Evolutionary conservation across 2,888 invertebrate genomes (phyloP), one percentile per base, ranked within the genome.

Genomic region (Trichacis sp.): DNA sequence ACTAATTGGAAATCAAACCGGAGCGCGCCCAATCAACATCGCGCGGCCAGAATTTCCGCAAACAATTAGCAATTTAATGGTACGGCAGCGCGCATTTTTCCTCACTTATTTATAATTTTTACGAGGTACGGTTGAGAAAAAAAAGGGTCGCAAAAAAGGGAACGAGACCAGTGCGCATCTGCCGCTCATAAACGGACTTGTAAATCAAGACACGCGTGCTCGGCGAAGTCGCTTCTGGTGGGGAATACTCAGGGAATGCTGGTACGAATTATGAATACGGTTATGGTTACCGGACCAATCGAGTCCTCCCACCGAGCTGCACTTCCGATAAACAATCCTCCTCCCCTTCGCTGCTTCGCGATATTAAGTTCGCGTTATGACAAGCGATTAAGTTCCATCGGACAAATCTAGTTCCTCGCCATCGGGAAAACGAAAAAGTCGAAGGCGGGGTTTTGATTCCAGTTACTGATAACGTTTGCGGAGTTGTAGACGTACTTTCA

Each of bases 151-250:
- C 54, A 55, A 58, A 62, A 18, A 55, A 58, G 12, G 9, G 40
- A 56, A 60, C 57, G 66, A 58, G 52, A 45, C 51, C 51, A 64
- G 33, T 12, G 73, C 74, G 74, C 78, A 77, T 77, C 76, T 76
- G 78, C 78, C 75, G 75, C 71, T 76, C 72, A 71, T 77, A 76
- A 79, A 74, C 71, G 76, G 72, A 77, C 76, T 77, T 80, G 79
- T 80, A 80, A 81, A 80, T 81, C 80, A 79, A 76, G 73, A 68
- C 71, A 71, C 72, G 73, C 68, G 73, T 64, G 70, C 70, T 71
- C 63, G 53, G 51, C 4, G 64, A 70, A 67, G 67, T 52, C 52
- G 61, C 65, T 70, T 67, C 70, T 67, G 70, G 73, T 72, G 70
- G 70, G 72, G 68, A 43, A 51, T 47, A 45, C 20, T 52, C 46